Conservation (phyloP, 2,113 vertebrate species). For the Craseonycteris thonglongyai region DNA sequence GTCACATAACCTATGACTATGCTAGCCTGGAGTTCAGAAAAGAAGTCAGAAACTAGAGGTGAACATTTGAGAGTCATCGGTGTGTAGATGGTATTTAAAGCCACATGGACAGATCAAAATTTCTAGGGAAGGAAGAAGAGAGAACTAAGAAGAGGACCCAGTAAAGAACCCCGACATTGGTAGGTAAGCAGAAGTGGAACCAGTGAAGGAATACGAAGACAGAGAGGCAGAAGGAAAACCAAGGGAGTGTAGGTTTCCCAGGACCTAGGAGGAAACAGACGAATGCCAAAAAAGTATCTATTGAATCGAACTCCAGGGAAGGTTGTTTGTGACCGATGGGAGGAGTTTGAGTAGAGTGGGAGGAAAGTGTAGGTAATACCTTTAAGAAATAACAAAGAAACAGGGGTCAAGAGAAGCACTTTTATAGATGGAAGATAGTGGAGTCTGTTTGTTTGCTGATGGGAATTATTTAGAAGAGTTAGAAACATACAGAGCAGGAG, state of each 20-base stretch:
- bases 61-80: neutral
- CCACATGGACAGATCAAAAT: neutral
- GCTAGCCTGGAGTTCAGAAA: neutral
- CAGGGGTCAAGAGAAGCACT: neutral
- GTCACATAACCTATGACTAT: neutral
- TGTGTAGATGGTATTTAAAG: neutral
- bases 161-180: neutral
- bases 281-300: neutral
- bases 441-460: neutral
- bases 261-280: neutral
- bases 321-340: neutral
- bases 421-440: neutral
- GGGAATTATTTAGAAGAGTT: neutral
- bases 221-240: neutral
- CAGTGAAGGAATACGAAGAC: rapidly evolving
- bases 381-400: neutral
- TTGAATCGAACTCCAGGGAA: neutral
- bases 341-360: neutral
- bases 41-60: neutral
- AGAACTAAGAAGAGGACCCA: neutral
- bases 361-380: neutral
- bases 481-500: neutral
- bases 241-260: neutral
- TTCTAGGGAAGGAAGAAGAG: neutral
- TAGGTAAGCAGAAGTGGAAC: neutral